Evolutionary conservation across 2,888 invertebrate genomes (phyloP), one percentile per base, ranked within the genome.

Genomic region (Platyscelio sp.): DNA sequence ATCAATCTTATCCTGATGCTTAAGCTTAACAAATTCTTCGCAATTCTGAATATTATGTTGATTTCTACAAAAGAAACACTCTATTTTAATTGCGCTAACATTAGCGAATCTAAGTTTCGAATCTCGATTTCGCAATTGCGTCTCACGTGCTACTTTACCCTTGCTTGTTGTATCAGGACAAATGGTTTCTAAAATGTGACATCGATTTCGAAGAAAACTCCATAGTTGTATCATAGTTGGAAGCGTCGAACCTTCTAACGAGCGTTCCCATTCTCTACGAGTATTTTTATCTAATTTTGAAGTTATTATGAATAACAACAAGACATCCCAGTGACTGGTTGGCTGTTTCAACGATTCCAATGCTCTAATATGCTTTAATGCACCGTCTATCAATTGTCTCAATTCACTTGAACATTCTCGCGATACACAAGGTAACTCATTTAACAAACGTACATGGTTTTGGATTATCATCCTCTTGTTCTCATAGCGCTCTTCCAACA

Each of bases 371-470:
- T 81, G 75, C 9, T 29, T 51, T n/a, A 56, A 33, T 15, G 27
- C 20, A n/a, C 3, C 3, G 15, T 58, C 58, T 3, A 80, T 43
- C 29, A 74, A 22, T 2, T 18, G 11, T 13, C 40, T 29, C 13
- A 84, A 61, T 20, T 49, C 81, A 9, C 9, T 29, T 15, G 71
- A 11, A 7, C 70, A 76, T 18, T 76, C 84, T 5, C 24, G 56
- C 18, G 49, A 54, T 1, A 84, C n/a, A 1, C 20, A 4, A 5
- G 76, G 68, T 11, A 72, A 56, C 11, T 84, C 75, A 18, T 58
- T 65, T 3, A 85, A 27, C 27, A 72, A 58, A 9, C 26, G 29
- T 43, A 78, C 61, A 29, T 85, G 85, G 5, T 46, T 61, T 43
- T 40, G 56, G 4, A 78, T 49, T 11, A 77, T 74, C 0, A 65